Conservation (phyloP, 1,140 invertebrate species). For the Luehdorfia chinensis region DNA sequence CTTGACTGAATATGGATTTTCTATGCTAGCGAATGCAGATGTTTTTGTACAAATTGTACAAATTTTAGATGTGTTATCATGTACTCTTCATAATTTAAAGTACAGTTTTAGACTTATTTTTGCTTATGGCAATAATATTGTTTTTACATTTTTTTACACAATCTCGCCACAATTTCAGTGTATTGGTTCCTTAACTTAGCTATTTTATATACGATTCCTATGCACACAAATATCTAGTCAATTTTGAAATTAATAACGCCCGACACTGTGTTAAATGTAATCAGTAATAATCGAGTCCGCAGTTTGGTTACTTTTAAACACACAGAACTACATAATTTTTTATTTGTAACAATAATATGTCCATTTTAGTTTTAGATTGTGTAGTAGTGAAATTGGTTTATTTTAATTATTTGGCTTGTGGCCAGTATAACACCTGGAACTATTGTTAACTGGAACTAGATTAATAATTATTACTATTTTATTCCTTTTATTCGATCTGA, state of each 20-base stretch:
- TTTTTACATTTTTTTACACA: slow-evolving; percentile 55
- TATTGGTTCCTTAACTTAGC: slow-evolving; percentile 75
- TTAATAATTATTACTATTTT: slow-evolving; percentile 42
- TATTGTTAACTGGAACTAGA: slow-evolving; percentile 52
- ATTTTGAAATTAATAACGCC: slow-evolving; percentile 72
- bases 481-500: slow-evolving; percentile 62
- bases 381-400: slow-evolving; percentile 65
- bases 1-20: slow-evolving; percentile 52
- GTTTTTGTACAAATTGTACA: slow-evolving; percentile 72
- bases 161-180: slow-evolving; percentile 67
- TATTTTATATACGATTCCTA: slow-evolving; percentile 72
- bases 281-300: slow-evolving; percentile 50
- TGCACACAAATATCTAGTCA: slow-evolving; percentile 76
- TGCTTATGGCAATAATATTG: slow-evolving; percentile 68
- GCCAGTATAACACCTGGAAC: slow-evolving; percentile 58
- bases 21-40: slow-evolving; percentile 50
- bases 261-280: slow-evolving; percentile 52
- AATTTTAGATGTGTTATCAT: slow-evolving; percentile 59
- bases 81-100: slow-evolving; percentile 70
- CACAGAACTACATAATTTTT: slow-evolving; percentile 65
- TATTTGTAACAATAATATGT: slow-evolving; percentile 56
- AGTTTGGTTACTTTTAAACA: slow-evolving; percentile 51
- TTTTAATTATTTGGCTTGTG: slow-evolving; percentile 54
- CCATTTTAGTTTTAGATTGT: slow-evolving; percentile 61
- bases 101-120: slow-evolving; percentile 66